Conservation (phyloP, 2,113 vertebrate genomes). For the Montifringilla adamsi region DNA sequence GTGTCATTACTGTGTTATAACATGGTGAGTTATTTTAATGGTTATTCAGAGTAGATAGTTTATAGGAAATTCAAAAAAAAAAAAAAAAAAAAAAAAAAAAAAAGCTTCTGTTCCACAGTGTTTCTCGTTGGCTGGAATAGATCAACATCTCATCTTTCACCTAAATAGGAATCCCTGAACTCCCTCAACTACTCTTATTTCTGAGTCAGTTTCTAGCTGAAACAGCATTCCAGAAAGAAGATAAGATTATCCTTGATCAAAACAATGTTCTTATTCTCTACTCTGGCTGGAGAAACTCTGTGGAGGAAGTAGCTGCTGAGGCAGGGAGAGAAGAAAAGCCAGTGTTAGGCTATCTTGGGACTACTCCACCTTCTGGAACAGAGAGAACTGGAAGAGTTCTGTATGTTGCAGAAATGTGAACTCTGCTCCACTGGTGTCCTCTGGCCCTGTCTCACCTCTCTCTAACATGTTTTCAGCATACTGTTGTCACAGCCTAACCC, state of each 20-base stretch:
- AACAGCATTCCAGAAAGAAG: conserved; percentile 49
- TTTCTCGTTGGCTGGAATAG: conserved; percentile 12
- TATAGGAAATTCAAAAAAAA: background rate
- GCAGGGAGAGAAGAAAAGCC: conserved; percentile 22
- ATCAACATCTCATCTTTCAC: conserved; percentile 42
- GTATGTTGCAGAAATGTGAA: background rate
- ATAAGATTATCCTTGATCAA: conserved; percentile 55
- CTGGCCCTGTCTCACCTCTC: background rate
- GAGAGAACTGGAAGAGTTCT: background rate
- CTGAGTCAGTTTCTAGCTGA: conserved; percentile 28
- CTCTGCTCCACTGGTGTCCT: background rate
- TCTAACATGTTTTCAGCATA: background rate
- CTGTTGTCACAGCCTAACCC: background rate
- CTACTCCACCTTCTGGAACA: background rate
- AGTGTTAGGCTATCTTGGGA: background rate
- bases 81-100: no score
- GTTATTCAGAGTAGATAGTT: background rate
- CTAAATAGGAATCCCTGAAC: conserved; percentile 33
- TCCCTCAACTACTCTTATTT: conserved; percentile 23
- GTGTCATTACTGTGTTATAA: background rate
- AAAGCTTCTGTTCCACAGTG: conserved; percentile 13
- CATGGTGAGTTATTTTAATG: background rate
- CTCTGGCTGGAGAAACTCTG: background rate
- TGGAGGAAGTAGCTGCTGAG: conserved; percentile 41
- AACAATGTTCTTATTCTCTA: conserved; percentile 37